Evolutionary conservation across 1,140 invertebrate genomes (phyloP), one percentile per base, ranked within the genome.

Genomic region (Capitella teleta): DNA sequence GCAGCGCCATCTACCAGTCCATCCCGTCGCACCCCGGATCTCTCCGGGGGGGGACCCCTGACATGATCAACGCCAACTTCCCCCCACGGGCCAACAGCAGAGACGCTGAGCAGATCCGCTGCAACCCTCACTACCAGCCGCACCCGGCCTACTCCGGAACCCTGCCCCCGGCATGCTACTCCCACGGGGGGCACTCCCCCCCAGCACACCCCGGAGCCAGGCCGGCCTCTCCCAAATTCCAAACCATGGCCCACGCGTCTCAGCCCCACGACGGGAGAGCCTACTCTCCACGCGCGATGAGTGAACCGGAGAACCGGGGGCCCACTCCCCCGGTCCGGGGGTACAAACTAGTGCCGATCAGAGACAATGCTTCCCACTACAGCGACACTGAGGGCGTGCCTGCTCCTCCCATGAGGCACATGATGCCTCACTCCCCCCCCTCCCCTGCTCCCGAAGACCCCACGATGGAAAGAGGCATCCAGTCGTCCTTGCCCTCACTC

Each of bases 401-500:
- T 21, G 23, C 50, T 43, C 48, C 55, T 40, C 49, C 57, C n/a
- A 19, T 52, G 47, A 36, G 51, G 51, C n/a, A n/a, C n/a, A 49
- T 49, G 47, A 28, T 51, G 16, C 38, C 18, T 12, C 52, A 47
- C 37, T 51, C 52, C 10, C 52, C 55, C 38, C 55, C 52, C 1
- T 51, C 52, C 2, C 52, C 55, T n/a, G 47, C 51, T 10, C 43
- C 52, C 44, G 63, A 61, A 32, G 55, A 61, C 40, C 61, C 60
- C 28, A 63, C 73, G 28, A 65, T 67, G 56, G 74, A 76, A 47
- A 55, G 74, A 43, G 73, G 66, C 23, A 73, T 74, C 46, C 74
- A 76, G 61, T 75, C 74, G 23, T 74, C 74, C 24, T 57, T 76
- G 23, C 72, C 72, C 5, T 73, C 70, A 58, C 57, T 75, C 19